Evolutionary conservation across 2,797 vertebrate genomes (phyloP), one percentile per base, ranked within the genome.

Genomic region (Acanthiza pusilla): DNA sequence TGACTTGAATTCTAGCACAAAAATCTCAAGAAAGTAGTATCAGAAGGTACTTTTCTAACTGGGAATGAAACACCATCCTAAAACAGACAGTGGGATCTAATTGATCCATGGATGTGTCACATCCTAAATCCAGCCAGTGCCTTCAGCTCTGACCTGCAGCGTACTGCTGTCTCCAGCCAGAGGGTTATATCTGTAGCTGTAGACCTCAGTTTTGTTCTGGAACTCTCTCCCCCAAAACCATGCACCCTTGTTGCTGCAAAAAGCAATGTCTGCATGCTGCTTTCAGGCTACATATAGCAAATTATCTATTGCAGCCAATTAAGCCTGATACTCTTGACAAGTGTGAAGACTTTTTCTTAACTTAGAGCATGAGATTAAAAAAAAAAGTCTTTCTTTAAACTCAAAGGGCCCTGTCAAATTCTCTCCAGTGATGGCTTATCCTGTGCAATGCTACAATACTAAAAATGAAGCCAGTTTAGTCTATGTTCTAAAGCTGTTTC

Each of bases 141-240:
- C 51, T 21, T 23, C 4, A n/a, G 8, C 1, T 0, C 18, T 30
- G 30, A 19, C 7, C 62, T 89, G 48, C 22, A 29, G 30, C 13
- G 18, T 2, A 0, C 42, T 32, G 27, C 27, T 7, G 0, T 12
- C 22, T 77, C 27, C 7, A 53, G 48, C 13, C 58, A 63, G 67
- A 45, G 2, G 1, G 50, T 68, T 19, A 3, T 40, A 38, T 40
- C 43, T 50, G 23, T 40, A 58, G 53, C 38, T 75, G 45, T 21
- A 16, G 42, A 38, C 6, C 20, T n/a, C 32, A 21, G 2, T 8
- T 81, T 66, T 13, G 19, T 6, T 53, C 8, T 42, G 16, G 20
- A 50, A 5, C 16, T 25, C 16, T 34, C 3, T 73, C 7, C 38
- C 45, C 25, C 4, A 3, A 67, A 89, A 18, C 16, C 8, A 14